These are phyloP conservation scores for Tamandua tetradactyla DNA, from an alignment of 2,797 vertebrate species.

Conservation along the genomic window DNA sequence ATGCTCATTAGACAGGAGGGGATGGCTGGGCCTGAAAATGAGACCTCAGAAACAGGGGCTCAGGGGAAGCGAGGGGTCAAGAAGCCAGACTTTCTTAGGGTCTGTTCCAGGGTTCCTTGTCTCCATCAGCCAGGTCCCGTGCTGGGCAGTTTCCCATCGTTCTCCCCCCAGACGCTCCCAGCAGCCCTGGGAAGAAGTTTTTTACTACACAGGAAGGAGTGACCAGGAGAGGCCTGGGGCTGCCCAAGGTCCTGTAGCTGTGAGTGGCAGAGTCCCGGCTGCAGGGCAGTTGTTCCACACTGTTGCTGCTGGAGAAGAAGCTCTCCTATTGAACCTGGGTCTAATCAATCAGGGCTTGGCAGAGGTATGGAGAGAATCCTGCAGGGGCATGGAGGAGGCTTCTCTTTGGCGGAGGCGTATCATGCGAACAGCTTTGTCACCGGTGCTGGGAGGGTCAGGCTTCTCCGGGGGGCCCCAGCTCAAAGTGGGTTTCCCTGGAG, in stretches of 20 bases:
- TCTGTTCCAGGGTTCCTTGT: not conserved
- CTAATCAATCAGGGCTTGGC: not conserved
- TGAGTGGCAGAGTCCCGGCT: not conserved
- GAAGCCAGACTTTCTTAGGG: not conserved
- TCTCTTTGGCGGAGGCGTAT: not conserved
- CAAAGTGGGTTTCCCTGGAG: not conserved
- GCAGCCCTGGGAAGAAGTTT: not conserved
- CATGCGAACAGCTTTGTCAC: not conserved
- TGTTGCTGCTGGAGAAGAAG: not conserved
- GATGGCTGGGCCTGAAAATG: not conserved
- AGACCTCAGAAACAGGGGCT: not conserved
- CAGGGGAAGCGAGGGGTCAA: not conserved
- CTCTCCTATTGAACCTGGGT: not conserved
- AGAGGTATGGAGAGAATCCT: not conserved
- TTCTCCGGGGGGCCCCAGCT: rapidly evolving
- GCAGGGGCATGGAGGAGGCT: not conserved
- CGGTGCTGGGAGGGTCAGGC: not conserved
- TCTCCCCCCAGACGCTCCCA: not conserved
- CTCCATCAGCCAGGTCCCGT: not conserved
- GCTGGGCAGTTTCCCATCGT: not conserved
- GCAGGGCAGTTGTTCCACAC: not conserved
- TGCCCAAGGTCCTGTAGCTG: not conserved
- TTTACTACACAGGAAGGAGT: not conserved
- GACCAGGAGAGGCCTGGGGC: not conserved
- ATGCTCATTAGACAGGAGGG: not conserved